Evolutionary conservation across 2,797 vertebrate species (phyloP).

Genomic region (Enteromius treurensis): DNA sequence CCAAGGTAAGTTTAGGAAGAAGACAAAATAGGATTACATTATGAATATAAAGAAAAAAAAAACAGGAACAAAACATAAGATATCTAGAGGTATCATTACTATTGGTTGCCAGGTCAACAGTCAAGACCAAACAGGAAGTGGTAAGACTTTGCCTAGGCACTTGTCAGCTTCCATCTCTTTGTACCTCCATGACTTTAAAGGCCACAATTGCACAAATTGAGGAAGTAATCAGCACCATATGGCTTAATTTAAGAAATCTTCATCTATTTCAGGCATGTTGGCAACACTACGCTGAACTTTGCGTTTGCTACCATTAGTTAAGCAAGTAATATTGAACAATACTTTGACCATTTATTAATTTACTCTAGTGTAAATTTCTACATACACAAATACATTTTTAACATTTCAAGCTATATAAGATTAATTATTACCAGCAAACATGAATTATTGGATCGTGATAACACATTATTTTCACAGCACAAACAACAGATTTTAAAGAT

Average conservation of each 20-base stretch:
- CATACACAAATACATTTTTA: neutral
- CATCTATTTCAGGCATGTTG: neutral
- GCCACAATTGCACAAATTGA: constrained; percentile 14
- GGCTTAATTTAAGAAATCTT: neutral
- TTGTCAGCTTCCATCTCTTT: neutral
- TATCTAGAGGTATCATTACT: neutral
- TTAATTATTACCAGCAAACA: neutral
- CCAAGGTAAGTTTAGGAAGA: neutral
- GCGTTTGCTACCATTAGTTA: neutral
- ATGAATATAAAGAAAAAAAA: neutral
- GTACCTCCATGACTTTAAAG: neutral
- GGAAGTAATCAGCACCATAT: neutral
- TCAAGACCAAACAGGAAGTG: constrained; percentile 3
- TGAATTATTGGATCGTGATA: neutral
- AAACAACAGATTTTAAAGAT: neutral
- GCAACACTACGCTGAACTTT: neutral
- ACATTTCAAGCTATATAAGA: too few species aligned
- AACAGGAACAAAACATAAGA: neutral
- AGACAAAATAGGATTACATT: neutral
- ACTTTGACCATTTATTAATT: neutral
- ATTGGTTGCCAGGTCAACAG: neutral
- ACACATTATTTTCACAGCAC: neutral
- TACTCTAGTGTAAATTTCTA: neutral
- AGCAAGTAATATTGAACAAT: neutral
- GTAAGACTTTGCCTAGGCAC: neutral